Conservation (phyloP, 30 jellyfish, hydroid and myxozoan genomes). For the Pelagia noctiluca region DNA sequence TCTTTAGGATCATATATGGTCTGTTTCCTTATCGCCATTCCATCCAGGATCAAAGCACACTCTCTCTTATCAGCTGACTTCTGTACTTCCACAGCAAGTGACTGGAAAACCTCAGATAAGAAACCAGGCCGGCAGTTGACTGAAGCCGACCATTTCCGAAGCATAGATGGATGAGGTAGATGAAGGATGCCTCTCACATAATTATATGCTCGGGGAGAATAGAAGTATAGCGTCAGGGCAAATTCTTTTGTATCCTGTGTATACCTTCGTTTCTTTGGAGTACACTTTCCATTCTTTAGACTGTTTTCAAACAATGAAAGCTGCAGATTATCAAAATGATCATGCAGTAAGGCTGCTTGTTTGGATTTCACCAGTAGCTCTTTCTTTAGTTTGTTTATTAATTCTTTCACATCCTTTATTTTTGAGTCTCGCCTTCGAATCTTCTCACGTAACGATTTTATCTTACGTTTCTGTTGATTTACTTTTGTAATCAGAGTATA, state of each 20-base stretch:
- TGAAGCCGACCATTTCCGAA: slow-evolving; percentile 29
- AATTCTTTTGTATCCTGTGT: slow-evolving; percentile 40
- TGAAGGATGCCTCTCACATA: slow-evolving; percentile 22
- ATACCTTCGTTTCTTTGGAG: slow-evolving; percentile 2
- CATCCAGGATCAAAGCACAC: slow-evolving; percentile 6
- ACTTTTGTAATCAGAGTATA: background rate
- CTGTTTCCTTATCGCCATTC: slow-evolving; percentile 31
- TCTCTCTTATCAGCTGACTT: slow-evolving; percentile 27
- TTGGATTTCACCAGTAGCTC: slow-evolving; percentile 35
- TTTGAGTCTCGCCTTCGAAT: slow-evolving; percentile 35
- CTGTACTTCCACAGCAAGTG: slow-evolving; percentile 1
- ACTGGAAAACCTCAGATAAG: slow-evolving; percentile 16
- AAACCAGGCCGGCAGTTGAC: slow-evolving; percentile 52
- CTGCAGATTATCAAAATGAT: slow-evolving; percentile 42
- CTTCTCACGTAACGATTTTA: slow-evolving; percentile 18
- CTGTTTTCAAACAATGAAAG: slow-evolving; percentile 33
- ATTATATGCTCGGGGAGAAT: too few relatives aligned
- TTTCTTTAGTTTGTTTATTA: slow-evolving; percentile 25
- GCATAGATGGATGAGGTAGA: slow-evolving; percentile 50
- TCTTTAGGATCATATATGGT: too few relatives aligned
- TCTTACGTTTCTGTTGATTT: slow-evolving; percentile 27
- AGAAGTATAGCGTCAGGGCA: too few relatives aligned
- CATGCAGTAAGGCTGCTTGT: slow-evolving; percentile 47
- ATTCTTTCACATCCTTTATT: slow-evolving; percentile 28
- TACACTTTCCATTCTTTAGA: slow-evolving; percentile 13